Evolutionary conservation across 2,888 invertebrate genomes (phyloP).

Genomic region (Cerceris ruficornis): DNA sequence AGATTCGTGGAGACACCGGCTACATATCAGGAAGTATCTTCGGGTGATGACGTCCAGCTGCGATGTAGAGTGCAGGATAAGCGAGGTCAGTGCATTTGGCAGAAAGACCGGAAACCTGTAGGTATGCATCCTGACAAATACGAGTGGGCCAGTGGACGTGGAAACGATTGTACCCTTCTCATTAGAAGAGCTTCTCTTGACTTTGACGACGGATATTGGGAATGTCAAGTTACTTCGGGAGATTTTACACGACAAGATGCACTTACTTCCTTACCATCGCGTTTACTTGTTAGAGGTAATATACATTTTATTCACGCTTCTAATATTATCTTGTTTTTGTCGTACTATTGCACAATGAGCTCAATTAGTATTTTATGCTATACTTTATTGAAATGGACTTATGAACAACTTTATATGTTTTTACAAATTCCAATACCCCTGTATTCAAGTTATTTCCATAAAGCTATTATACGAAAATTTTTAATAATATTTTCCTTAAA

Average conservation of each 20-base stretch:
- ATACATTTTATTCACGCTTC: neutral
- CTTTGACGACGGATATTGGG: slow-evolving; percentile 95
- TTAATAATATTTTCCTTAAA: too few species aligned
- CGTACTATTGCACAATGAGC: too few species aligned
- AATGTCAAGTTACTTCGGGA: slow-evolving; percentile 95
- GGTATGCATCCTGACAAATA: slow-evolving; percentile 94
- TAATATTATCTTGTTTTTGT: neutral
- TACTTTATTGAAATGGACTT: too few species aligned
- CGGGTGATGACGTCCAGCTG: slow-evolving; percentile 91
- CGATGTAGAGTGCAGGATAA: slow-evolving; percentile 93
- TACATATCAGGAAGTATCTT: slow-evolving; percentile 93
- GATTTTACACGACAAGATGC: slow-evolving; percentile 88
- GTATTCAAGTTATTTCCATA: neutral
- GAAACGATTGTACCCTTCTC: slow-evolving; percentile 92
- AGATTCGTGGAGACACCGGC: slow-evolving; percentile 91
- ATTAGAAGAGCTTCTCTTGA: slow-evolving; percentile 91
- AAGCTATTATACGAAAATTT: neutral
- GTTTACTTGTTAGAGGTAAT: slow-evolving; percentile 90
- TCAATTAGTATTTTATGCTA: too few species aligned
- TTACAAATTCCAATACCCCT: too few species aligned
- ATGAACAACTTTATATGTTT: too few species aligned
- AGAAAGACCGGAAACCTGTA: slow-evolving; percentile 95
- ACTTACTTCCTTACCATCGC: slow-evolving; percentile 91
- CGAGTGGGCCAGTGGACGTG: slow-evolving; percentile 89
- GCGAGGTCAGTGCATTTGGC: slow-evolving; percentile 95